phyloP scores from a whole-genome alignment of 92 coral and sea anemone genomes.

The Nematostella vectensis region DNA sequence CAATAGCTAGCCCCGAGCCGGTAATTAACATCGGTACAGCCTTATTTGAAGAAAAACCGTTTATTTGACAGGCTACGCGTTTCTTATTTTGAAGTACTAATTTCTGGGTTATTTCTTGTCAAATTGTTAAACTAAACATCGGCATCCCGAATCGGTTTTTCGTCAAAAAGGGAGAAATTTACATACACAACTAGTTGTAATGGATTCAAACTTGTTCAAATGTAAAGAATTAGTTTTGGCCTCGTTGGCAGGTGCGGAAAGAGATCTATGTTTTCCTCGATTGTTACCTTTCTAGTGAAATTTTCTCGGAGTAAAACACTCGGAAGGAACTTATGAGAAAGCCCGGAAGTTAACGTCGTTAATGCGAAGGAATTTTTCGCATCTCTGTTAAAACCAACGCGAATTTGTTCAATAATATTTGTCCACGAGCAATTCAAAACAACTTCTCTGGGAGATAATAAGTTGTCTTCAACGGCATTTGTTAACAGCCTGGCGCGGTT shows the following conservation, averaged over 20 bases:
- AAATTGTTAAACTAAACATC: conserved; percentile 50
- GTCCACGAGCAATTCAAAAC: conserved; percentile 67
- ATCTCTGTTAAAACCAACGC: conserved; percentile 55
- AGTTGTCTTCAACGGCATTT: conserved; percentile 28
- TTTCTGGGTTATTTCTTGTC: conserved; percentile 38
- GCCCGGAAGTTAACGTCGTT: too few relatives aligned
- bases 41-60: conserved; percentile 62
- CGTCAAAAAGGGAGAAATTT: conserved; percentile 67
- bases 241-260: conserved; percentile 53
- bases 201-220: conserved; percentile 79
- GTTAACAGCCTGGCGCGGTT: background rate
- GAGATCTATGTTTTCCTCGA: conserved; percentile 24
- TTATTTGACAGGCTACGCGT: conserved; percentile 35
- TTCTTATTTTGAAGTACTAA: conserved; percentile 53
- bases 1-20: conserved; percentile 39
- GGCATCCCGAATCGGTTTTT: conserved; percentile 68
- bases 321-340: conserved; percentile 77
- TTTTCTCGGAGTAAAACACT: background rate
- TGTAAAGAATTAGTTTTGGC: conserved; percentile 60
- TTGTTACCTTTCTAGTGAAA: conserved; percentile 15
- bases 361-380: conserved; percentile 81
- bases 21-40: conserved; percentile 54
- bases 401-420: conserved; percentile 59
- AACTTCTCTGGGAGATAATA: conserved; percentile 37
- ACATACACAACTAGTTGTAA: conserved; percentile 79